A percentile compares a stretch with the other conserved stretches of the same genome.
phyloP scores from a whole-genome alignment of 2,113 vertebrate species.

The Heliornis fulica region DNA sequence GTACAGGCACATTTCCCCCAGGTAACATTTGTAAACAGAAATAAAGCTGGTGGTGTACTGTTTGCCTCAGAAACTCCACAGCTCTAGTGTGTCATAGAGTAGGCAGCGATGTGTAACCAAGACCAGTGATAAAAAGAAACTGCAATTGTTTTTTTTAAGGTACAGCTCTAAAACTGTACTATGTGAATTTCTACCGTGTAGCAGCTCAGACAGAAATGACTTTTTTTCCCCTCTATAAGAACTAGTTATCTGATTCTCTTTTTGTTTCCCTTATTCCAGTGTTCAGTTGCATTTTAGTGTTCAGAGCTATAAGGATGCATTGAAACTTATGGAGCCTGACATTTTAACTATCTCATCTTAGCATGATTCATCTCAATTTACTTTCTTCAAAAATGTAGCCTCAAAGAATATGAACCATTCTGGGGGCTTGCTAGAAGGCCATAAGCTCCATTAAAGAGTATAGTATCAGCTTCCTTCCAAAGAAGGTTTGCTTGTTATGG shows the following conservation, averaged over 20 bases:
- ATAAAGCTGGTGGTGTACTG: constrained; percentile 49
- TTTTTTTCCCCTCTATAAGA: constrained; percentile 31
- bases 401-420: constrained; percentile 55
- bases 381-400: constrained; percentile 68
- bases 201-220: constrained; percentile 12
- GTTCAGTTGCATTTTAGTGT: constrained; percentile 72
- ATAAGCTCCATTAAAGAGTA: constrained; percentile 28
- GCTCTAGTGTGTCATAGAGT: constrained; percentile 5
- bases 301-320: constrained; percentile 67
- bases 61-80: constrained; percentile 62
- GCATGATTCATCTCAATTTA: constrained; percentile 75
- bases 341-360: constrained; percentile 72
- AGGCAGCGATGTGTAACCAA: constrained; percentile 47
- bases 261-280: constrained; percentile 71
- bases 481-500: not conserved
- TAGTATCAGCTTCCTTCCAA: constrained; percentile 2
- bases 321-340: constrained; percentile 73
- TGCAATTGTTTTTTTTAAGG: constrained; percentile 27
- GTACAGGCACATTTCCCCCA: constrained; percentile 61
- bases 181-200: constrained; percentile 22
- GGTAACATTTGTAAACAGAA: constrained; percentile 68
- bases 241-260: constrained; percentile 61
- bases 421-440: constrained; percentile 53
- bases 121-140: constrained; percentile 64
- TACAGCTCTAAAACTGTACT: constrained; percentile 18